phyloP scores from a whole-genome alignment of 2,113 vertebrate genomes.

The Coregonus clupeaformis region DNA sequence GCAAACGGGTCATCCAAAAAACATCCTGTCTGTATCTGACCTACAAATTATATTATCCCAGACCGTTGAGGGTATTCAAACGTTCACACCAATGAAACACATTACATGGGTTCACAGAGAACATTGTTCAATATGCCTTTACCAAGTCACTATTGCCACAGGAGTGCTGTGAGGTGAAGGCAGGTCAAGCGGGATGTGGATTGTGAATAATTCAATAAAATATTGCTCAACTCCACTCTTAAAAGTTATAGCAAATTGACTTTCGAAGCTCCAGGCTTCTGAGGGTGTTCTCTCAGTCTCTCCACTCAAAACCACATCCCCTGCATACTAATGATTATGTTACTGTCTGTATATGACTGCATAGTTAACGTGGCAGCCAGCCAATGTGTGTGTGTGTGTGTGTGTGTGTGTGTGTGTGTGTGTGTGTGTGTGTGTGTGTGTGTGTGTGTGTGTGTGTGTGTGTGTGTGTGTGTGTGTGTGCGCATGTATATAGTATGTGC shows the following conservation, averaged over 20 bases:
- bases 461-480: background rate
- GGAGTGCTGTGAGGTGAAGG: slow-evolving; percentile 39
- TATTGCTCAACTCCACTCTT: slow-evolving; percentile 16
- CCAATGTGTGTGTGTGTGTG: background rate
- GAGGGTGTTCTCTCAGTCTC: background rate
- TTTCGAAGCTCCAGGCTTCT: background rate
- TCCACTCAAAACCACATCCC: background rate
- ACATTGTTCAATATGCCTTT: slow-evolving; percentile 3
- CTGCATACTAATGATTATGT: background rate
- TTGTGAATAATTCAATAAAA: slow-evolving; percentile 46
- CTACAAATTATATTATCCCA: no score
- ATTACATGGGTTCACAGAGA: background rate
- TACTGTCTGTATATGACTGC: background rate
- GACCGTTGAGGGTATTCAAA: background rate
- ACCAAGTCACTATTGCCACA: background rate
- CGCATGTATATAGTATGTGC: background rate
- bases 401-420: no score
- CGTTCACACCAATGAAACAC: background rate
- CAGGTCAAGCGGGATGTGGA: slow-evolving; percentile 20
- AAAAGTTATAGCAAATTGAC: background rate
- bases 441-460: background rate
- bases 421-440: background rate
- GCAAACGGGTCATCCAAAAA: no score
- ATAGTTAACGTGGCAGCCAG: background rate
- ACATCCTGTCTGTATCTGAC: no score